These are phyloP conservation scores for Circaetus gallicus DNA, from an alignment of 2,113 vertebrate species.

Conservation along the genomic window DNA sequence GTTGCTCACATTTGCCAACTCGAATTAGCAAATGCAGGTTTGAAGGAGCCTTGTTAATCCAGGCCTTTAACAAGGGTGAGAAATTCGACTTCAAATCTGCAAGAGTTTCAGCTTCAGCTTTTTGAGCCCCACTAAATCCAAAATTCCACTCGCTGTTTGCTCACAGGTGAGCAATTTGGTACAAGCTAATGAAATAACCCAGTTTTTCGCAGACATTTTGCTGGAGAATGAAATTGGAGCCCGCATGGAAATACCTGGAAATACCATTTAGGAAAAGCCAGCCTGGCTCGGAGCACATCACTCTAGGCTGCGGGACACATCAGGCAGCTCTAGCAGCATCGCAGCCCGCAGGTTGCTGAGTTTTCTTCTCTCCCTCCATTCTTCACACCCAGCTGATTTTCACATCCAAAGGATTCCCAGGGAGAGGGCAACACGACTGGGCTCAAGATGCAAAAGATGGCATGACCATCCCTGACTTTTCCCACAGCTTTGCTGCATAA, in stretches of 20 bases:
- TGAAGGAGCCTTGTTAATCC: neutral
- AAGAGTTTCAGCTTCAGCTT: neutral
- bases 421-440: neutral
- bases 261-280: neutral
- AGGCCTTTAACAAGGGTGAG: neutral
- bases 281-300: fast-evolving
- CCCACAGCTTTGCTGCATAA: neutral
- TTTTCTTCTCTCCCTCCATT: neutral
- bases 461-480: neutral
- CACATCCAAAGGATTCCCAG: neutral
- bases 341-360: fast-evolving
- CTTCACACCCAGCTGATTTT: neutral
- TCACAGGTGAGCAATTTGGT: neutral
- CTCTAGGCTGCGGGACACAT: fast-evolving
- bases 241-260: fast-evolving
- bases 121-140: neutral
- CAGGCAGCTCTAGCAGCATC: neutral
- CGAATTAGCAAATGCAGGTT: neutral
- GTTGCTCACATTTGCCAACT: neutral
- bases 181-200: neutral
- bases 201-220: neutral
- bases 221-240: neutral
- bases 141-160: neutral
- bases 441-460: neutral
- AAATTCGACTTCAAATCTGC: neutral